These are phyloP conservation scores for Hyaena hyaena DNA, from an alignment of 2,113 vertebrate genomes.

Conservation along the genomic window DNA sequence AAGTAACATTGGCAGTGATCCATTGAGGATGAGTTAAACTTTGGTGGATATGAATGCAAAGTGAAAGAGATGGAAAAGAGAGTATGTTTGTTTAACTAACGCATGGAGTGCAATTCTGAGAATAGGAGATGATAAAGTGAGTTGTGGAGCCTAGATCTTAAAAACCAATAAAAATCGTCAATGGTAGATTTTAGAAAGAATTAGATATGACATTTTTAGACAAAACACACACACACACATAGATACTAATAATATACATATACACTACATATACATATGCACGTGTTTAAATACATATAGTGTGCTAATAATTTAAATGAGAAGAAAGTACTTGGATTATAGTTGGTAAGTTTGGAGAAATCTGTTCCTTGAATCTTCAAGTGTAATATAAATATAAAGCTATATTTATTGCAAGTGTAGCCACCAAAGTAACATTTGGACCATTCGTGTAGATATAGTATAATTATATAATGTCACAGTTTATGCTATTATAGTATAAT, in stretches of 20 bases:
- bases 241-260: not conserved
- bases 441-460: not conserved
- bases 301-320: not conserved
- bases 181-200: not conserved
- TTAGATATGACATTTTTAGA: not conserved
- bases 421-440: not conserved
- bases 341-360: not conserved
- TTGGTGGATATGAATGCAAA: not conserved
- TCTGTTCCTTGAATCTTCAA: not conserved
- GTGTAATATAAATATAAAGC: not conserved
- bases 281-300: not conserved
- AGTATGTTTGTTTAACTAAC: not conserved
- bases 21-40: too few species aligned
- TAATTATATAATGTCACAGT: not conserved
- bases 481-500: not conserved
- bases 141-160: not conserved
- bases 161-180: not conserved
- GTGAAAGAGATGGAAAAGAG: not conserved
- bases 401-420: not conserved
- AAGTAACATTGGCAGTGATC: not conserved
- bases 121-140: not conserved
- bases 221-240: not conserved
- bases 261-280: too few species aligned
- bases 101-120: rapidly evolving
- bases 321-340: not conserved